Conservation (phyloP, 2,888 invertebrate genomes). For the Noctua pronuba region DNA sequence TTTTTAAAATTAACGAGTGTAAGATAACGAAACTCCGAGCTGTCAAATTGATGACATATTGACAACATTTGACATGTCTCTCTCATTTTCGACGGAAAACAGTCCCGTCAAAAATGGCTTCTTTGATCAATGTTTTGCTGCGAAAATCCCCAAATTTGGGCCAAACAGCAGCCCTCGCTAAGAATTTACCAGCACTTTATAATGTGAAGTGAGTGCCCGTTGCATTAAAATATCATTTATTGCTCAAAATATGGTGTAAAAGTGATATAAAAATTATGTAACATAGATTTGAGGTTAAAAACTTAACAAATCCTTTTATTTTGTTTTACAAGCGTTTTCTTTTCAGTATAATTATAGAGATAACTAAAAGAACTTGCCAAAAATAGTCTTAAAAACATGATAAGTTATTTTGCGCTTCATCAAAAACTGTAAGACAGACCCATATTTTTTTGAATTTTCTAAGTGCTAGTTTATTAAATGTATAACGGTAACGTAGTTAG, state of each 20-base stretch:
- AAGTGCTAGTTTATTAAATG: neutral
- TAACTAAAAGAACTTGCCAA: neutral
- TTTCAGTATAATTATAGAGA: neutral
- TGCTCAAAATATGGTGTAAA: slow-evolving; percentile 41
- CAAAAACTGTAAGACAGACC: neutral
- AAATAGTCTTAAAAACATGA: neutral
- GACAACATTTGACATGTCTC: slow-evolving; percentile 4
- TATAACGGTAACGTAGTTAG: too few relatives aligned
- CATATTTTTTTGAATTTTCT: neutral
- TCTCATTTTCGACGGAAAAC: slow-evolving; percentile 67
- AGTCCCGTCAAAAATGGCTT: slow-evolving; percentile 87
- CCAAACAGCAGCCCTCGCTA: slow-evolving; percentile 83
- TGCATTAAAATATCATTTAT: slow-evolving; percentile 47
- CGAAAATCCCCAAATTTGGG: slow-evolving; percentile 89
- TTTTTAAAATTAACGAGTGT: neutral
- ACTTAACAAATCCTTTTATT: slow-evolving; percentile 38
- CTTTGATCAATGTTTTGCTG: slow-evolving; percentile 89
- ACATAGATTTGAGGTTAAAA: slow-evolving; percentile 81
- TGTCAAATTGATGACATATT: slow-evolving; percentile 2
- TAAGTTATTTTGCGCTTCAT: neutral
- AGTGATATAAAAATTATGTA: slow-evolving; percentile 84
- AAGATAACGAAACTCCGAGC: neutral
- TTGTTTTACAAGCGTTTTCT: slow-evolving; percentile 10
- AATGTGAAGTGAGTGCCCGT: slow-evolving; percentile 88
- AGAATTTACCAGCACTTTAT: slow-evolving; percentile 87